Base-by-base conservation (phyloP, 2,888 invertebrate genomes). In the Leistus spinibarbis region DNA sequence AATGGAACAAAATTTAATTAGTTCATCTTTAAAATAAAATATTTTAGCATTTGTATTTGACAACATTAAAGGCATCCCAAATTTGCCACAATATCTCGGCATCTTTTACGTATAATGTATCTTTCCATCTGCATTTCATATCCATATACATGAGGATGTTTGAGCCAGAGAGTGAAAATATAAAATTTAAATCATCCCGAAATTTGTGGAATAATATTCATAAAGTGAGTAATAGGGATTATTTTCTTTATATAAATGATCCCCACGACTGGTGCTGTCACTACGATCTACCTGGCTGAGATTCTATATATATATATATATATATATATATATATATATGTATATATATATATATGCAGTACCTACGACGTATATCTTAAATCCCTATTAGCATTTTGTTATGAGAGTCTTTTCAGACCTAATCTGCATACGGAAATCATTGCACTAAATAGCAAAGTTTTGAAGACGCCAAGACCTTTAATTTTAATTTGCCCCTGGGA, bases 401-500 rank as follows among this genome's bases (percentile, higher is more conserved):
- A 76, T 72, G 76, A 76, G 68, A 77, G 77, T 70, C 78, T 78
- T 79, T 78, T 77, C 79, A 76, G 78, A 78, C 79, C 81, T 81
- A 84, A 85, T 85, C 84, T 85, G 83, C 85, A 85, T 85, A 84
- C 82, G 82, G 84, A 84, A 85, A 85, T 85, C 85, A 84, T 85
- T 84, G 85, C 85, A 85, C 83, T 85, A 86, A 86, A 86, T 85
- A 84, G 85, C 82, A 84, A 85, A 86, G 84, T 85, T 85, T 85
- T 84, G 83, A 85, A 85, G 85, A 84, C 83, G 83, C 82, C 40
- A 80, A 83, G 84, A 85, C 83, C 85, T 85, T 86, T 86, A 85
- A 86, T 85, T 86, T 86, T 86, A 86, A 86, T 86, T 85, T 84
- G 83, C 86, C 85, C 85, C 80, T 79, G 85, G 85, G 86, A 86